These are phyloP conservation scores for Coenonympha glycerion DNA, from an alignment of 2,888 invertebrate genomes.

Conservation along the genomic window DNA sequence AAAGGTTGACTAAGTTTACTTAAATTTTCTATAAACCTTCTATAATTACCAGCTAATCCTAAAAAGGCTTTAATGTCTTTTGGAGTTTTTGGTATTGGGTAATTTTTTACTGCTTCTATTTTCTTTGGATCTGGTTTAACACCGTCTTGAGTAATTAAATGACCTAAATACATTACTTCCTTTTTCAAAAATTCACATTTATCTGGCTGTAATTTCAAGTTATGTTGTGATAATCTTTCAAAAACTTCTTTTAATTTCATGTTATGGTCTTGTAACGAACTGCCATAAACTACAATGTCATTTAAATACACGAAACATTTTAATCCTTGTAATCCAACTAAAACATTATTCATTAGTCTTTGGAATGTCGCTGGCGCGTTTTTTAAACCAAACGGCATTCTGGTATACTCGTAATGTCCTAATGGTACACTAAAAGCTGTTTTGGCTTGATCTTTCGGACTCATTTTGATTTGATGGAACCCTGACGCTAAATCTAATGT, in stretches of 20 bases:
- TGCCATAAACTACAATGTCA: no score
- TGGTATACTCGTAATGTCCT: not conserved
- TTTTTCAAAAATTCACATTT: conserved; percentile 33
- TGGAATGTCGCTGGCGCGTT: no score
- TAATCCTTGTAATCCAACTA: no score
- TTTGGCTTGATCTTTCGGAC: no score
- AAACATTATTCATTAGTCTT: no score
- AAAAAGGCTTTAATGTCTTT: not conserved
- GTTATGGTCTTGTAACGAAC: no score
- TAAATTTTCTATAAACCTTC: not conserved
- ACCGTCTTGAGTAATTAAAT: conserved; percentile 32
- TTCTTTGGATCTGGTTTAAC: conserved; percentile 31
- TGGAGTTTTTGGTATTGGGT: not conserved
- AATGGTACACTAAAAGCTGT: not conserved
- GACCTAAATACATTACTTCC: conserved; percentile 31
- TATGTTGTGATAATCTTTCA: not conserved
- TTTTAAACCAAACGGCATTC: no score
- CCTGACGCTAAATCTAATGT: no score
- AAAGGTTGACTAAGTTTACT: not conserved
- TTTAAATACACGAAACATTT: no score
- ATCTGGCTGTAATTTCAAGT: conserved; percentile 33
- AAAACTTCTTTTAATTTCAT: not conserved
- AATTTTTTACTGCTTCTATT: conserved; percentile 17
- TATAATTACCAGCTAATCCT: not conserved
- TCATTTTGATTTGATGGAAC: no score